phyloP scores from a whole-genome alignment of 2,113 vertebrate genomes.

The Gadus macrocephalus region DNA sequence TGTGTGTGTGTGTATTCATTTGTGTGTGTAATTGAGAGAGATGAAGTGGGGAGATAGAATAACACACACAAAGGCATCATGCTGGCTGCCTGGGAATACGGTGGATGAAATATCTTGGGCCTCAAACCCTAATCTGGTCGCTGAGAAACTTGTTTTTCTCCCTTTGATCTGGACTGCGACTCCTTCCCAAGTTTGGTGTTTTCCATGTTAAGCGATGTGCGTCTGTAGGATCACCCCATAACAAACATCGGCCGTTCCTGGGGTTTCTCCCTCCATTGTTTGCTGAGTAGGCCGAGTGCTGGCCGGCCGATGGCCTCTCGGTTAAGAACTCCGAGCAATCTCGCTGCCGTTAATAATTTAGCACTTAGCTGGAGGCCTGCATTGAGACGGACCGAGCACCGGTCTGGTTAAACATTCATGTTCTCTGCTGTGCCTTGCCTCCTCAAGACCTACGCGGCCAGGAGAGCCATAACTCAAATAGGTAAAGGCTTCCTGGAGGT shows the following conservation, averaged over 20 bases:
- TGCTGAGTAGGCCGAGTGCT: conserved; percentile 23
- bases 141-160: too few relatives aligned
- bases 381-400: conserved; percentile 58
- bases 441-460: conserved; percentile 61
- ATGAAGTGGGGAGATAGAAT: conserved; percentile 3
- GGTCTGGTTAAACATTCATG: conserved; percentile 72
- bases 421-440: conserved; percentile 48
- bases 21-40: neutral
- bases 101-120: neutral
- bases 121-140: too few relatives aligned
- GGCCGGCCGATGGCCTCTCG: conserved; percentile 49
- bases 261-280: conserved; percentile 38
- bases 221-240: neutral
- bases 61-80: neutral
- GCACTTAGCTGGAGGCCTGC: conserved; percentile 51
- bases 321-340: conserved; percentile 47
- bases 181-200: too few relatives aligned
- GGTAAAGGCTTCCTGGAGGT: conserved; percentile 60
- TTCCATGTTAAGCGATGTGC: too few relatives aligned
- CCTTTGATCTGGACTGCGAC: too few relatives aligned
- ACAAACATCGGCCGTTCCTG: conserved; percentile 30
- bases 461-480: conserved; percentile 57
- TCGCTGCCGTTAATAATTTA: conserved; percentile 66
- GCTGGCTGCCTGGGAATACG: neutral
- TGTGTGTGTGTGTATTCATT: conserved; percentile 8